Evolutionary conservation across 2,888 invertebrate species (phyloP).

Genomic region (Malthinus seriepunctatus): DNA sequence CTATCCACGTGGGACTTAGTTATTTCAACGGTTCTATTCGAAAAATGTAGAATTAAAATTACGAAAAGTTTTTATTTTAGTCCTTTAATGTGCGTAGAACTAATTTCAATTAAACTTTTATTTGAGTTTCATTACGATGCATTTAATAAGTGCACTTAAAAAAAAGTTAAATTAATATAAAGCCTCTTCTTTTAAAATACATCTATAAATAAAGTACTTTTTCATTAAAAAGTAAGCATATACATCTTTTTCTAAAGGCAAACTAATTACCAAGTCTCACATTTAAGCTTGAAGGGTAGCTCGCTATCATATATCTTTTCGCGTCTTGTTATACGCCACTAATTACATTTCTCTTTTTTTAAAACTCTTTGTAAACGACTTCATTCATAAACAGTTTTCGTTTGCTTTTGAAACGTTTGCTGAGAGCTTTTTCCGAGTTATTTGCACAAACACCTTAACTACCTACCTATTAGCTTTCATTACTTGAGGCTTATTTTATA

Average conservation of each 20-base stretch:
- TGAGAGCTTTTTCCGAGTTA: constrained; percentile 21
- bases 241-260: constrained; percentile 27
- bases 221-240: constrained; percentile 28
- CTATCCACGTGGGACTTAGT: constrained; percentile 12
- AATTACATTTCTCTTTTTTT: constrained; percentile 26
- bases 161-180: not conserved
- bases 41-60: constrained; percentile 3
- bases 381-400: constrained; percentile 24
- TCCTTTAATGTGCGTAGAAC: too few species aligned
- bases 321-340: constrained; percentile 19
- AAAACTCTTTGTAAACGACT: constrained; percentile 19
- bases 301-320: constrained; percentile 19
- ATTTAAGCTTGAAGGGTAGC: constrained; percentile 21
- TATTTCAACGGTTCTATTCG: constrained; percentile 5
- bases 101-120: too few species aligned
- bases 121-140: too few species aligned
- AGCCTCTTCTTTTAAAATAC: not conserved
- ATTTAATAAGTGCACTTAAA: not conserved
- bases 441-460: constrained; percentile 16
- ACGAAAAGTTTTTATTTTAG: not conserved
- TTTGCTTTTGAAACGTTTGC: constrained; percentile 19
- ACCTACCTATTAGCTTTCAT: constrained; percentile 3
- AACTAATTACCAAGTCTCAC: constrained; percentile 32
- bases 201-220: constrained; percentile 21
- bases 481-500: not conserved